Conservation (phyloP, 2,888 invertebrate genomes). For the Cremastinae sp. region DNA sequence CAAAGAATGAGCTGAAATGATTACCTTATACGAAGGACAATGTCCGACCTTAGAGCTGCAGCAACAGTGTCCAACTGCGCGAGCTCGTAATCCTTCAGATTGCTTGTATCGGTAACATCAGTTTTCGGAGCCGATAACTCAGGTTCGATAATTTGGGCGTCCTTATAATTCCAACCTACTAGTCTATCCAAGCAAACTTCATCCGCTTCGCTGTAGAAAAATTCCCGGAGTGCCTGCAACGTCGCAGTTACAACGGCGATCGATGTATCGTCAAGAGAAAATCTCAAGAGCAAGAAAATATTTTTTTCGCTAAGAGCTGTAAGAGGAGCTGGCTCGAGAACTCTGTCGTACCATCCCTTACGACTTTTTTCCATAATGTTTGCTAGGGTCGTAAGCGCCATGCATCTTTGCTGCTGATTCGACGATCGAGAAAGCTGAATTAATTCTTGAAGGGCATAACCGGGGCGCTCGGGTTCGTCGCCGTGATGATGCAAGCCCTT, state of each 20-base stretch:
- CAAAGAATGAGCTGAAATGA: constrained; percentile 26
- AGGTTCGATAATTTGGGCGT: constrained; percentile 78
- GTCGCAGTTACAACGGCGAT: constrained; percentile 88
- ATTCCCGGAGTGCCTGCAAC: constrained; percentile 87
- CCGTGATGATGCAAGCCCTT: constrained; percentile 95
- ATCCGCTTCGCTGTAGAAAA: constrained; percentile 89
- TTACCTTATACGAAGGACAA: constrained; percentile 87
- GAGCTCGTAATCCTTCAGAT: constrained; percentile 92
- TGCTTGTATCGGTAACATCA: constrained; percentile 82
- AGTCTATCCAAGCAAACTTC: constrained; percentile 88
- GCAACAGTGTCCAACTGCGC: constrained; percentile 91
- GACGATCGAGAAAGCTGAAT: constrained; percentile 89
- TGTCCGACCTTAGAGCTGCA: constrained; percentile 87
- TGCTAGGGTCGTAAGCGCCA: constrained; percentile 90
- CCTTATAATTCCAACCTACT: constrained; percentile 81
- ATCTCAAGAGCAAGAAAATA: constrained; percentile 89
- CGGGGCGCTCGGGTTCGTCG: constrained; percentile 93
- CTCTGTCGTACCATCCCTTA: constrained; percentile 88
- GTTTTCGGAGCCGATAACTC: constrained; percentile 73
- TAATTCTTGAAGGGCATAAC: constrained; percentile 94
- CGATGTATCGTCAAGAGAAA: constrained; percentile 92
- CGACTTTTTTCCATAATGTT: constrained; percentile 88
- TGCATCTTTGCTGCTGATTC: constrained; percentile 90
- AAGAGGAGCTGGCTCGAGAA: constrained; percentile 87
- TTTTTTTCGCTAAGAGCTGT: constrained; percentile 84